Evolutionary conservation across 2,113 vertebrate genomes (phyloP).

Genomic region (Micromys minutus): DNA sequence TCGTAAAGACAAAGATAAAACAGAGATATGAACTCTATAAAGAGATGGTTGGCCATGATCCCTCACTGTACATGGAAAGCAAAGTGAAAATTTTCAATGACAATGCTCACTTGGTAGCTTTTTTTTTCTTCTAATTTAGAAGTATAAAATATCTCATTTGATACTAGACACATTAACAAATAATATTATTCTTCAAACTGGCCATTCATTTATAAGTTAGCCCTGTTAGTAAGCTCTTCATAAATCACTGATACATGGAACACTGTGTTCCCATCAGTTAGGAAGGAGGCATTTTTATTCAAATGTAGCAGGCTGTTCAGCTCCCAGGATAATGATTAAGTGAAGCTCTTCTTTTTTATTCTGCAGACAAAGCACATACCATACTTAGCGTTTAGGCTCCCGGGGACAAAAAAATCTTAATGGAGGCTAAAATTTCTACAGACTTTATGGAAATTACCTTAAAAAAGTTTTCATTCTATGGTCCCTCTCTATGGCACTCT

Average conservation of each 20-base stretch:
- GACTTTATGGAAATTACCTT: slow-evolving; percentile 81
- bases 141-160: slow-evolving; percentile 36
- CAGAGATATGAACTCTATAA: not conserved
- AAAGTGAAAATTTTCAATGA: slow-evolving; percentile 34
- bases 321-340: slow-evolving; percentile 76
- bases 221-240: slow-evolving; percentile 2
- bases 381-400: slow-evolving; percentile 71
- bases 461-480: slow-evolving; percentile 75
- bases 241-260: slow-evolving; percentile 66
- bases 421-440: slow-evolving; percentile 77
- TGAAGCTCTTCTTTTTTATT: slow-evolving; percentile 72
- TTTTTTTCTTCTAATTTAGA: slow-evolving; percentile 26
- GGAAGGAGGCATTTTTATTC: slow-evolving; percentile 75
- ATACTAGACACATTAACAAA: slow-evolving; percentile 52
- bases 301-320: slow-evolving; percentile 73
- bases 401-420: slow-evolving; percentile 77
- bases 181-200: slow-evolving; percentile 47
- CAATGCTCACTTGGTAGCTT: slow-evolving; percentile 21
- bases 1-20: not conserved
- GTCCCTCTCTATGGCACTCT: slow-evolving; percentile 70
- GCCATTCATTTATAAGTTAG: slow-evolving; percentile 61
- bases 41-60: not conserved
- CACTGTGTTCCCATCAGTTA: slow-evolving; percentile 78
- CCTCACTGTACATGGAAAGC: not conserved
- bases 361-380: slow-evolving; percentile 79